Conservation (phyloP, 2,797 vertebrate species). For the Neosilurus hyrtlii region DNA sequence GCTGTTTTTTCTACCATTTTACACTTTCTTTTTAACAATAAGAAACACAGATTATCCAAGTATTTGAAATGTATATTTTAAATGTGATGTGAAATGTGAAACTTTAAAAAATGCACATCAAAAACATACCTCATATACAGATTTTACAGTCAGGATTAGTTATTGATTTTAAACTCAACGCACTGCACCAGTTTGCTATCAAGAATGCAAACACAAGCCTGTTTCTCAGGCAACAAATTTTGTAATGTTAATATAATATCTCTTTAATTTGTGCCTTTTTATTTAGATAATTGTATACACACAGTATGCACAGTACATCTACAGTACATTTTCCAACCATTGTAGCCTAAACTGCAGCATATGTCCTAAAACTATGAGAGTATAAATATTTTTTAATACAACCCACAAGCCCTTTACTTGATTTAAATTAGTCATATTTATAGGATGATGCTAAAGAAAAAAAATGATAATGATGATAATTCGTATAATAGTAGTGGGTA, state of each 20-base stretch:
- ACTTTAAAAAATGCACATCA: background rate
- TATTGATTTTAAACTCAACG: background rate
- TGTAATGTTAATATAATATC: background rate
- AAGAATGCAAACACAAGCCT: background rate
- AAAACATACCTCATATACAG: background rate
- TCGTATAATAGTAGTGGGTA: background rate
- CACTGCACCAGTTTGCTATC: background rate
- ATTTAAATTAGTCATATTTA: background rate
- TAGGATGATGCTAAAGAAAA: background rate
- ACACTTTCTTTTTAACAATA: background rate
- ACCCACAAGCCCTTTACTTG: background rate
- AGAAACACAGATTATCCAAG: background rate
- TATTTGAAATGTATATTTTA: background rate
- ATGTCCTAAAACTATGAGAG: background rate
- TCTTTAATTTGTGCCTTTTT: background rate
- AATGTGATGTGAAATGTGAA: background rate
- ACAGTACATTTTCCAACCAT: background rate
- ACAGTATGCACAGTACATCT: background rate
- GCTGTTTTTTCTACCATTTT: background rate
- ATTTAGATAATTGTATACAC: background rate
- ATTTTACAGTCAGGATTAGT: background rate
- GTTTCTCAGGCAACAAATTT: slow-evolving; percentile 2
- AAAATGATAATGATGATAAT: background rate
- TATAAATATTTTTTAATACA: background rate
- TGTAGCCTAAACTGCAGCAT: background rate